Evolutionary conservation across 2,113 vertebrate species (phyloP), one percentile per base, ranked within the genome.

Genomic region (Eulemur rufifrons): DNA sequence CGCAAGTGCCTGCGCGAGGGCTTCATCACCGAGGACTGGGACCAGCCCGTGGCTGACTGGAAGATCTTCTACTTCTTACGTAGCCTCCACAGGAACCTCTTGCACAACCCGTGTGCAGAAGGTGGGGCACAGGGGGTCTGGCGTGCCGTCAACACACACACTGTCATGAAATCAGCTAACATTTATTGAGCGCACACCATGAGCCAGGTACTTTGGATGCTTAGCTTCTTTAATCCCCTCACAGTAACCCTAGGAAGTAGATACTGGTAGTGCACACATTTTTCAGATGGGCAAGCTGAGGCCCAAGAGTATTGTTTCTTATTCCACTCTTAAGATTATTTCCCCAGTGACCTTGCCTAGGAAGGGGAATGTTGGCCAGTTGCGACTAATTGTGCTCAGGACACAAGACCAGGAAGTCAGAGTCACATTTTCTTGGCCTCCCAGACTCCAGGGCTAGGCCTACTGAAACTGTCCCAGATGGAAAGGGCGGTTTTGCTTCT

Each of bases 101-200:
- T 99, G 87, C 98, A 97, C 95, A 99, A 99, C 69, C 98, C 99
- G 0, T 95, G 96, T 7, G 99, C 98, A 0, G 98, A 98, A 99
- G 99, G 99, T 99, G 64, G 59, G 97, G 20, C 10, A 1, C 20
- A 6, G 68, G 0, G 69, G 56, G 23, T 63, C 66, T 23, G 54
- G 39, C 9, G 0, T 2, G 11, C 20, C 64, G 29, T 29, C 25
- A 2, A 4, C 20, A 61, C 42, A 17, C 6, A 27, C 39, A 14
- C 52, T 39, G 84, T 42, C 32, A 6, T 9, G 15, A 37, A 0
- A 6, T 42, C 47, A 85, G 54, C 45, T n/a, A 8, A 23, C 8
- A 3, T 34, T 64, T 14, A 23, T 37, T 25, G 74, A 45, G 59
- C 29, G 18, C 52, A 52, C 63, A 69, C 4, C n/a, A 0, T 29